These are phyloP conservation scores for Caranx melampygus DNA, from an alignment of 2,113 vertebrate species.

Conservation along the genomic window DNA sequence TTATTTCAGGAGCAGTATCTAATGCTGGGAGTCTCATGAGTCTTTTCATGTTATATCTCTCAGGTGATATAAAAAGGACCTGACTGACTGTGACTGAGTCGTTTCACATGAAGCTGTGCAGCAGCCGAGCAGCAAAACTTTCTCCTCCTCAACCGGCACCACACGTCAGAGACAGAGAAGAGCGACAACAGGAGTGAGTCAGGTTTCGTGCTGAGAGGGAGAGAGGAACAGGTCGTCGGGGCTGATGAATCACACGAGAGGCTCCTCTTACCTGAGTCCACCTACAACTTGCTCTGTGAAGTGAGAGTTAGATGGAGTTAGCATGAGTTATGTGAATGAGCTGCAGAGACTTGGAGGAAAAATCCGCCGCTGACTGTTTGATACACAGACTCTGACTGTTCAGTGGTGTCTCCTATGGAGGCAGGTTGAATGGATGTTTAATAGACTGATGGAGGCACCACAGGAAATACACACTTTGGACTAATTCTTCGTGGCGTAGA, in stretches of 20 bases:
- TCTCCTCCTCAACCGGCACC: conserved; percentile 24
- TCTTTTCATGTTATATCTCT: conserved; percentile 15
- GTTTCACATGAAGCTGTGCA: conserved; percentile 47
- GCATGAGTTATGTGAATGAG: conserved; percentile 28
- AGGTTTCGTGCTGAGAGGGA: conserved; percentile 37
- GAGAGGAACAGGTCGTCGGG: background rate
- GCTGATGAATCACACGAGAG: conserved; percentile 35
- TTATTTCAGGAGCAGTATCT: background rate
- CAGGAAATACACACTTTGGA: no score
- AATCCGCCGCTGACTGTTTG: background rate
- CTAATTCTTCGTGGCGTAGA: no score
- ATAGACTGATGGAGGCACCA: no score
- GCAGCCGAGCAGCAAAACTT: conserved; percentile 37
- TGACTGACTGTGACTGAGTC: background rate
- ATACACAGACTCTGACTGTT: background rate
- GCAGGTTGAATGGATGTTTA: no score
- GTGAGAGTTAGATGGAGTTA: conserved; percentile 74
- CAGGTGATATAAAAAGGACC: background rate
- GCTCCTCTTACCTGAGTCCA: conserved; percentile 79
- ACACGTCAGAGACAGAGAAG: background rate
- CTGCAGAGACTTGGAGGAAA: background rate
- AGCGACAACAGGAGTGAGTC: conserved; percentile 14
- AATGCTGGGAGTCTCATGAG: background rate
- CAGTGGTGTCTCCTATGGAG: no score
- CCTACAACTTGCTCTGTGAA: conserved; percentile 78